Conservation (phyloP, 2,888 invertebrate species). For the Drosophila aldrichi region DNA sequence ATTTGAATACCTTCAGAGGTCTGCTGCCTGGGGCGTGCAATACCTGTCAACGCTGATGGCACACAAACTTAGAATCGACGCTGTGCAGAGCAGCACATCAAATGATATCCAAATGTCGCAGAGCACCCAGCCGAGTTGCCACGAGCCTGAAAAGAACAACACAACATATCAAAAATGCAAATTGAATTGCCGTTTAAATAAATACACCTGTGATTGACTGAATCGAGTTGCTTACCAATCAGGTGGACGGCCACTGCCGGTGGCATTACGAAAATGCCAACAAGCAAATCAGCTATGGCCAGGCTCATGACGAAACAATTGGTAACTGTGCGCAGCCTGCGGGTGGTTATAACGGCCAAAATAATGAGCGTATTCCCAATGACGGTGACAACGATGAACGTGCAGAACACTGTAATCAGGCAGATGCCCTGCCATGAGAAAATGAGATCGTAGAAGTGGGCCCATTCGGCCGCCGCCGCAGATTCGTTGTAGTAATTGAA, state of each 20-base stretch:
- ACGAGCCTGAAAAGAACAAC: slow-evolving; percentile 87
- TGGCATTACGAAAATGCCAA: slow-evolving; percentile 97
- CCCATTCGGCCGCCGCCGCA: slow-evolving; percentile 74
- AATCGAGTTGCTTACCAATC: slow-evolving; percentile 88
- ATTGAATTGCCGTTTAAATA: background rate
- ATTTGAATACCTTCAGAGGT: background rate
- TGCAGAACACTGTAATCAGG: slow-evolving; percentile 88
- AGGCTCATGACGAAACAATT: slow-evolving; percentile 98
- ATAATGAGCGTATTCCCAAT: slow-evolving; percentile 96
- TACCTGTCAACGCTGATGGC: slow-evolving; percentile 70
- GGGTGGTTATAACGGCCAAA: slow-evolving; percentile 93
- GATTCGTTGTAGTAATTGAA: slow-evolving; percentile 74
- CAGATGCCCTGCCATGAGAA: slow-evolving; percentile 86
- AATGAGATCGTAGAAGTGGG: slow-evolving; percentile 82
- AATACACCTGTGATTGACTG: slow-evolving; percentile 1
- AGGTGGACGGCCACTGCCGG: slow-evolving; percentile 94
- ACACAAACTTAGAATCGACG: slow-evolving; percentile 75
- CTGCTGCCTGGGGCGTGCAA: background rate
- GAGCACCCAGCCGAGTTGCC: slow-evolving; percentile 95
- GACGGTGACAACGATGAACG: slow-evolving; percentile 90
- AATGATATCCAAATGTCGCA: slow-evolving; percentile 96
- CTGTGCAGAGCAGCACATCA: slow-evolving; percentile 91
- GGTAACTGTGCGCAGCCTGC: slow-evolving; percentile 95
- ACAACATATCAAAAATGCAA: background rate
- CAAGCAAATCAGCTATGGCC: slow-evolving; percentile 96